Evolutionary conservation across 2,113 vertebrate genomes (phyloP).

Genomic region (Psammodynastes pulverulentus): DNA sequence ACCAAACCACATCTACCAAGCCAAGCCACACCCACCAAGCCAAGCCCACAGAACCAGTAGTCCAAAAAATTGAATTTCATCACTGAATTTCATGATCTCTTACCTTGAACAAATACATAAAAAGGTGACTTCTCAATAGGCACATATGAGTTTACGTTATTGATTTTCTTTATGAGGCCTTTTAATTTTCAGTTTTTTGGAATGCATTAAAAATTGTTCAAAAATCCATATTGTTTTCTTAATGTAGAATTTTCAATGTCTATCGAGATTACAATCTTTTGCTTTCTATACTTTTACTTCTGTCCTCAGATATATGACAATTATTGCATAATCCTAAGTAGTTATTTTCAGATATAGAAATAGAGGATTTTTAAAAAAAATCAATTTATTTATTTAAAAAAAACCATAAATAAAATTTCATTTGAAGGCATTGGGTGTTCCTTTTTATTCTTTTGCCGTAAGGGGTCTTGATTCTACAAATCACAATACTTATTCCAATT

Average conservation of each 20-base stretch:
- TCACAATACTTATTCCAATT: constrained; percentile 54
- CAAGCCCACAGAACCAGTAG: no score
- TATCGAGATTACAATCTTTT: not conserved
- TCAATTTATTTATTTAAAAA: not conserved
- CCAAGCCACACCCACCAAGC: no score
- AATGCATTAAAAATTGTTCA: not conserved
- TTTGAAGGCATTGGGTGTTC: not conserved
- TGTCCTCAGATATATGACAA: not conserved
- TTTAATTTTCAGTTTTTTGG: not conserved
- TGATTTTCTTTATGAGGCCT: not conserved
- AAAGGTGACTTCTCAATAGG: not conserved
- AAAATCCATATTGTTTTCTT: not conserved
- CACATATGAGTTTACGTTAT: not conserved
- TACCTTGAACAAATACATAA: not conserved
- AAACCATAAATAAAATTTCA: not conserved
- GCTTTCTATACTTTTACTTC: not conserved
- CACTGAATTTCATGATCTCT: not conserved
- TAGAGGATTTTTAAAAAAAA: not conserved
- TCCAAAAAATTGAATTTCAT: no score
- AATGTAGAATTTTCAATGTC: constrained; percentile 16
- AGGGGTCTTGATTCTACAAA: constrained; percentile 55
- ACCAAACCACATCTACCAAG: no score
- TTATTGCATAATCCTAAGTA: not conserved
- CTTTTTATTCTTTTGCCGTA: not conserved
- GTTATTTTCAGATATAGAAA: not conserved